Evolutionary conservation across 2,888 invertebrate genomes (phyloP).

Genomic region (Helobdella robusta): DNA sequence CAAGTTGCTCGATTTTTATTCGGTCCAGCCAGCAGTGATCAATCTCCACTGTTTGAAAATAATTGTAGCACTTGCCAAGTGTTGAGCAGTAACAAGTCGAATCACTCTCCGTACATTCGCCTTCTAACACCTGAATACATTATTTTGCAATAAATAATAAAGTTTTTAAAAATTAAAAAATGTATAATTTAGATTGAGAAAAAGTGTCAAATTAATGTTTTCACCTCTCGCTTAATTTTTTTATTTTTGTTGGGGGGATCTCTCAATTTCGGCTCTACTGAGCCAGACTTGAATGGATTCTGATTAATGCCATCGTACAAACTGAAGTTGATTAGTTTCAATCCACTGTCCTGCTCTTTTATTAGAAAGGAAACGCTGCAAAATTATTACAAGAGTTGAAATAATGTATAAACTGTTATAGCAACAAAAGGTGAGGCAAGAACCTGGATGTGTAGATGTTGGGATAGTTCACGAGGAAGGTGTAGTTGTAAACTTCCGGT

Average conservation of each 20-base stretch:
- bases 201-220: neutral
- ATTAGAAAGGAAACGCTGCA: neutral
- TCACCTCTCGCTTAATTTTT: neutral
- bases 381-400: neutral
- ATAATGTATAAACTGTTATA: neutral
- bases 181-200: too few species aligned
- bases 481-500: neutral
- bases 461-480: neutral
- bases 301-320: neutral
- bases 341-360: slow-evolving; percentile 4
- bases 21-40: slow-evolving; percentile 20
- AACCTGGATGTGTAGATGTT: slow-evolving; percentile 4
- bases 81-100: slow-evolving; percentile 16
- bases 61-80: neutral
- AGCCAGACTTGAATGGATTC: neutral
- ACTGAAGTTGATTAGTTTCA: slow-evolving; percentile 5
- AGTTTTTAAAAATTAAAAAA: too few species aligned
- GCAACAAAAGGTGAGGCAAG: neutral
- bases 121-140: neutral
- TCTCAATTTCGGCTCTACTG: neutral
- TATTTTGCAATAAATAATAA: too few species aligned
- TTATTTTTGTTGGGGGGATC: slow-evolving; percentile 1
- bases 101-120: neutral
- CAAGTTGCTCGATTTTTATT: neutral
- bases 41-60: slow-evolving; percentile 5